A percentile compares a stretch with the other conserved stretches of the same genome.
Conservation (phyloP, 2,888 invertebrate species). For the Zelleria hepariella region DNA sequence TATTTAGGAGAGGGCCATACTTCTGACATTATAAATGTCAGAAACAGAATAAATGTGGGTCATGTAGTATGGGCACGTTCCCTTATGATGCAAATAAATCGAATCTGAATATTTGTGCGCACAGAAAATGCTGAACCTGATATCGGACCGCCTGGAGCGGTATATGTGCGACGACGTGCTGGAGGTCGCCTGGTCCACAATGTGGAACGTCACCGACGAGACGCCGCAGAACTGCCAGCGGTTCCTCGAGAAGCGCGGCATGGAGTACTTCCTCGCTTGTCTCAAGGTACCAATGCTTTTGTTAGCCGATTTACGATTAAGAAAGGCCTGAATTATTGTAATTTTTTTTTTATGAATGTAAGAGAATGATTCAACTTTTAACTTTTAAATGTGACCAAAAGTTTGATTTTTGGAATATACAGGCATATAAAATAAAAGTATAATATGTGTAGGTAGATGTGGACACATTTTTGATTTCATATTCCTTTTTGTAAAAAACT, state of each 20-base stretch:
- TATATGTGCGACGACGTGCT: slow-evolving; percentile 93
- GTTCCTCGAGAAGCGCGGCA: slow-evolving; percentile 90
- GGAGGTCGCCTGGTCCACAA: slow-evolving; percentile 99
- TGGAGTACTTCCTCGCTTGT: slow-evolving; percentile 91
- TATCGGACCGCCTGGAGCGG: slow-evolving; percentile 82
- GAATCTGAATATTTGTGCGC: not conserved
- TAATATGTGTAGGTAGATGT: too few species aligned
- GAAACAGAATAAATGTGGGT: too few species aligned
- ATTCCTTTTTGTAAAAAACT: too few species aligned
- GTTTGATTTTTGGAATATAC: too few species aligned
- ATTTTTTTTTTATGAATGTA: not conserved
- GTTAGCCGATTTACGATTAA: too few species aligned
- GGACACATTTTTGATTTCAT: too few species aligned
- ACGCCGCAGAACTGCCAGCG: slow-evolving; percentile 94
- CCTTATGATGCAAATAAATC: not conserved
- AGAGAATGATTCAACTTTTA: not conserved
- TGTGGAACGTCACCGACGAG: slow-evolving; percentile 99
- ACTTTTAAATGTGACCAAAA: not conserved
- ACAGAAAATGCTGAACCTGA: slow-evolving; percentile 85
- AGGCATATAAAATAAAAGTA: too few species aligned
- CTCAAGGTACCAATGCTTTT: too few species aligned
- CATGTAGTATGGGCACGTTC: not conserved
- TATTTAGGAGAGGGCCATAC: too few species aligned
- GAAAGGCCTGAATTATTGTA: too few species aligned
- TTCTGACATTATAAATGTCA: too few species aligned